A percentile compares a stretch with the other conserved stretches of the same genome.
Evolutionary conservation across 64 coral and sea anemone genomes (phyloP).

Genomic region (Catalaphyllia jardinei): DNA sequence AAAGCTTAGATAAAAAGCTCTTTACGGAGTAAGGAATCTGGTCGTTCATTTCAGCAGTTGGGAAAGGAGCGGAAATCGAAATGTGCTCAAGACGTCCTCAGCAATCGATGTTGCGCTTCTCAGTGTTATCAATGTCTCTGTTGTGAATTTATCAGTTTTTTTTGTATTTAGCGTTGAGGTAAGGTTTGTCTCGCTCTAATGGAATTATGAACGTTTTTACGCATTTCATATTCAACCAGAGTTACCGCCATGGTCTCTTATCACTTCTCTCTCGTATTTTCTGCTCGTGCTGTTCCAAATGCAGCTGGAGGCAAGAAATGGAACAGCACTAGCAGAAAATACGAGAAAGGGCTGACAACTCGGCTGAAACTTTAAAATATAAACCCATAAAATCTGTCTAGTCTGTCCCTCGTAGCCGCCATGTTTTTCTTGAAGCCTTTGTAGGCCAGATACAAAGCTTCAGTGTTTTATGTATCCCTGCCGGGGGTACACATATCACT

Average conservation of each 20-base stretch:
- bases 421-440: no score
- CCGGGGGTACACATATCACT: no score
- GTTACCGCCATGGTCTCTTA: constrained; percentile 17
- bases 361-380: no score
- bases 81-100: constrained; percentile 11
- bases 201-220: constrained; percentile 8
- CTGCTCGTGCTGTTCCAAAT: background rate
- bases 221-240: constrained; percentile 14
- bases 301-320: background rate
- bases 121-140: constrained; percentile 34
- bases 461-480: no score
- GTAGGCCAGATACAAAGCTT: no score
- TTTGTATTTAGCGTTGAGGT: background rate
- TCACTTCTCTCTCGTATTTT: background rate
- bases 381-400: no score
- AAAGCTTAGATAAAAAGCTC: background rate
- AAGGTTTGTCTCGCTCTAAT: constrained; percentile 1
- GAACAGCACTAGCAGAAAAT: background rate
- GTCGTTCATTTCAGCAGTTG: background rate
- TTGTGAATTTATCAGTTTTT: constrained; percentile 3
- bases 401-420: no score
- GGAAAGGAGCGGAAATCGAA: constrained; percentile 14
- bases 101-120: background rate
- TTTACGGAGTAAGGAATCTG: constrained; percentile 8
- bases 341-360: no score